Percentiles rank a stretch among this genome's conserved stretches.
These are phyloP conservation scores for Champsocephalus gunnari DNA, from an alignment of 2,797 vertebrate genomes.

Conservation along the genomic window DNA sequence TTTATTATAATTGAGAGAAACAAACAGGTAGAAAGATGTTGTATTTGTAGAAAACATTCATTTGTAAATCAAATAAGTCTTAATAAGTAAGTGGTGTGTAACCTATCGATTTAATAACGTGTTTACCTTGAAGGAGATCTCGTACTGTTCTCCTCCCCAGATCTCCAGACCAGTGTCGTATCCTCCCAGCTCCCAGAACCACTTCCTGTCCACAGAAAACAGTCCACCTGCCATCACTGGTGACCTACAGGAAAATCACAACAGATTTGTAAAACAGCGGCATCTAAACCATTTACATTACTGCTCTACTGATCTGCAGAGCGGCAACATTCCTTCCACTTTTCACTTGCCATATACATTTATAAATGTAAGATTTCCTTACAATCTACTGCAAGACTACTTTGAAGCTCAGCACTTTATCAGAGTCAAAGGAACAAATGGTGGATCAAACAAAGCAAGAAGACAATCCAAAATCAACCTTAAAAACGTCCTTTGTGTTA, in stretches of 20 bases:
- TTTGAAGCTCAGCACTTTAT: background rate
- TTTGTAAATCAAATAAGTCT: background rate
- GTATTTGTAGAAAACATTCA: background rate
- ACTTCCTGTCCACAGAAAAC: slow-evolving; percentile 96
- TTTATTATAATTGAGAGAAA: background rate
- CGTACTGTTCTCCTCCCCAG: slow-evolving; percentile 99
- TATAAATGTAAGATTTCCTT: background rate
- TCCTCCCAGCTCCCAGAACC: slow-evolving; percentile 97
- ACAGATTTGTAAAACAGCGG: background rate
- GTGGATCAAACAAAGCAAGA: background rate
- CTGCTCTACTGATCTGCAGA: too few species aligned
- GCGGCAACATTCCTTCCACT: background rate
- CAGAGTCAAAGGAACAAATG: background rate
- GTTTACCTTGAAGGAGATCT: slow-evolving; percentile 98
- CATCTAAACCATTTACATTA: background rate
- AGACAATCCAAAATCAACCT: background rate
- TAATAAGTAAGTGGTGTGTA: background rate
- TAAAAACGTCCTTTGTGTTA: background rate
- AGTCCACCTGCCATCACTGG: slow-evolving; percentile 98
- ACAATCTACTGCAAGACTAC: background rate
- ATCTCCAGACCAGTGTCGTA: slow-evolving; percentile 98
- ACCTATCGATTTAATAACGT: too few species aligned
- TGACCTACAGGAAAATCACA: slow-evolving; percentile 86
- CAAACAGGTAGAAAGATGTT: background rate
- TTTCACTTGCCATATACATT: background rate